Evolutionary conservation across 2,888 invertebrate species (phyloP).

Genomic region (Tortricodes alternella): DNA sequence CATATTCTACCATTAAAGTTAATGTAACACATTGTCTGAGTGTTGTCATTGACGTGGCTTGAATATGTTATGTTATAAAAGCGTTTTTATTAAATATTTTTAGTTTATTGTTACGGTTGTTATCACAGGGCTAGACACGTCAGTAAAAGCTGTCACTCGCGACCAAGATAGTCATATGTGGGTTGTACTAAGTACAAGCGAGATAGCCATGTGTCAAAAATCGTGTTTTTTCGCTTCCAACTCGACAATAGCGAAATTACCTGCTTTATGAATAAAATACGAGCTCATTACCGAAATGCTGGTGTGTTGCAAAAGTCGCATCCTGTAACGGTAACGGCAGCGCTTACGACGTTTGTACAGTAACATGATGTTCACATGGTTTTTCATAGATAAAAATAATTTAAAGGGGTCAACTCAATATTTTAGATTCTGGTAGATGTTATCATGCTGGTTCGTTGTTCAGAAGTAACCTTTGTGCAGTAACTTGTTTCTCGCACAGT

Average conservation of each 20-base stretch:
- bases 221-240: conserved; percentile 71
- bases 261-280: conserved; percentile 22
- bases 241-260: conserved; percentile 52
- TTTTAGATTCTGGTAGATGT: too few relatives aligned
- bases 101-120: conserved; percentile 64
- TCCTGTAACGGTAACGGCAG: neutral
- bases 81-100: conserved; percentile 42
- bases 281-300: conserved; percentile 6
- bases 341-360: neutral
- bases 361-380: neutral
- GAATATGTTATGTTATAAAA: conserved; percentile 58
- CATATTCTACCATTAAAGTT: conserved; percentile 4
- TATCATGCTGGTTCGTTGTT: too few relatives aligned
- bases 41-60: conserved; percentile 1
- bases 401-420: too few relatives aligned
- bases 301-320: neutral
- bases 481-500: too few relatives aligned
- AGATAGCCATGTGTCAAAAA: conserved; percentile 47
- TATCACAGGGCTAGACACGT: conserved; percentile 69
- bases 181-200: conserved; percentile 40
- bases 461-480: too few relatives aligned
- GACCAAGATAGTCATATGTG: conserved; percentile 48
- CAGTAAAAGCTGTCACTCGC: conserved; percentile 69
- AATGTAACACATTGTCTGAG: neutral
- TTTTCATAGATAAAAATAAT: too few relatives aligned